These are phyloP conservation scores for Cylas formicarius DNA, from an alignment of 1,140 invertebrate species.

Conservation along the genomic window DNA sequence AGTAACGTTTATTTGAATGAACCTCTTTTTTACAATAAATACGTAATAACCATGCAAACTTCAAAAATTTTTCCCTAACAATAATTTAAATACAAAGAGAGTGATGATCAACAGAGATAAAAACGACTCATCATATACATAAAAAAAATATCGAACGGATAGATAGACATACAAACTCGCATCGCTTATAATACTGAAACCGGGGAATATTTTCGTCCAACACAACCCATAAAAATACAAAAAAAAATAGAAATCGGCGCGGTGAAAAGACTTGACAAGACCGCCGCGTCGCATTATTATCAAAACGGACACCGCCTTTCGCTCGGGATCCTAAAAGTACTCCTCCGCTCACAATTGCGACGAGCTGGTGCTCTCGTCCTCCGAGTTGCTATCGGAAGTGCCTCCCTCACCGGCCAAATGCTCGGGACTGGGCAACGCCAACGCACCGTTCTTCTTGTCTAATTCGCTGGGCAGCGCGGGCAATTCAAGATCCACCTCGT, in stretches of 20 bases:
- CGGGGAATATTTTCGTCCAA: slow-evolving; percentile 25
- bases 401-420: slow-evolving; percentile 58
- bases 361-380: slow-evolving; percentile 47
- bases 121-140: slow-evolving; percentile 29
- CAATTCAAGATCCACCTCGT: slow-evolving; percentile 28
- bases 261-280: not conserved
- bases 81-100: slow-evolving; percentile 27
- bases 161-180: slow-evolving; percentile 17
- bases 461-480: slow-evolving; percentile 39
- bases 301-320: slow-evolving; percentile 1
- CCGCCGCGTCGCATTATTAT: no score
- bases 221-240: slow-evolving; percentile 28
- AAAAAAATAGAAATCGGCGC: slow-evolving; percentile 2
- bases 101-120: no score
- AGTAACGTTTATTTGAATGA: no score
- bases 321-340: slow-evolving; percentile 20
- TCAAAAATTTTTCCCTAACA: slow-evolving; percentile 34
- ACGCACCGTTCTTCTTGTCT: slow-evolving; percentile 27
- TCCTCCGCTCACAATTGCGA: slow-evolving; percentile 39
- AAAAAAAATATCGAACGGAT: slow-evolving; percentile 26
- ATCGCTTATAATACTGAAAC: slow-evolving; percentile 28
- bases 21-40: slow-evolving; percentile 38
- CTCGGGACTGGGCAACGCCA: slow-evolving; percentile 42
- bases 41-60: slow-evolving; percentile 37
- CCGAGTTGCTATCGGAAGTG: slow-evolving; percentile 48